Base-by-base conservation (phyloP, 23 tunicate species). In the Halocynthia roretzi region DNA sequence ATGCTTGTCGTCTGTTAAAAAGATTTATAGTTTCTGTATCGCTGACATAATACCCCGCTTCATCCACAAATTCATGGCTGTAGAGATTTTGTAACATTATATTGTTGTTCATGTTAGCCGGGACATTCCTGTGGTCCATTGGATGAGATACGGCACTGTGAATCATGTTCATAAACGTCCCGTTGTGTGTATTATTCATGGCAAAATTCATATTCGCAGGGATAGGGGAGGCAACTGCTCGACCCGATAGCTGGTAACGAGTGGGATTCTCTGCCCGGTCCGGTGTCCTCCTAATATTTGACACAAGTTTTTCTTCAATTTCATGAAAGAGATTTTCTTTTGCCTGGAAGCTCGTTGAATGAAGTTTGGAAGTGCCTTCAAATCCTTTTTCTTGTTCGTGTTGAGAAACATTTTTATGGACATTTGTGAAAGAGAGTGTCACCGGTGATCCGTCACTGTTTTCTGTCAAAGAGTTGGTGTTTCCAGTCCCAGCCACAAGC, bases 351-450 rank as follows among this genome's bases (percentile, higher is more conserved):
- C 55, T 50, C 19, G 76, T 17, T 12, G 54, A 50, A 20, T 54
- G 15, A 0, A 48, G n/a, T 12, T 23, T 44, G 55, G 55, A 54
- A 15, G 56, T 14, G 15, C 78, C 78, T 0, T 18, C 64, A 31
- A 31, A 31, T 31, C 44, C 44, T 31, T 31, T 31, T 31, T 31
- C 44, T 31, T 31, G 44, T 31, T 31, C 44, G 44, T 31, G 44
- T 31, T 31, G 44, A 31, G 44, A 31, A 31, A 31, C 44, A 31
- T 31, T 31, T 31, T 31, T 31, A 48, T 74, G 55, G 40, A 74
- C 56, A 54, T 62, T 74, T 0, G 78, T 74, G 31, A 74, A 74
- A 14, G 78, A 74, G 31, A 74, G 22, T 19, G 78, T 74, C 9
- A 74, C 78, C 10, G 78, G 78, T 8, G 65, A 5, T 54, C 56